Conservation (phyloP, 2,113 vertebrate genomes). For the Thunnus maccoyii region DNA sequence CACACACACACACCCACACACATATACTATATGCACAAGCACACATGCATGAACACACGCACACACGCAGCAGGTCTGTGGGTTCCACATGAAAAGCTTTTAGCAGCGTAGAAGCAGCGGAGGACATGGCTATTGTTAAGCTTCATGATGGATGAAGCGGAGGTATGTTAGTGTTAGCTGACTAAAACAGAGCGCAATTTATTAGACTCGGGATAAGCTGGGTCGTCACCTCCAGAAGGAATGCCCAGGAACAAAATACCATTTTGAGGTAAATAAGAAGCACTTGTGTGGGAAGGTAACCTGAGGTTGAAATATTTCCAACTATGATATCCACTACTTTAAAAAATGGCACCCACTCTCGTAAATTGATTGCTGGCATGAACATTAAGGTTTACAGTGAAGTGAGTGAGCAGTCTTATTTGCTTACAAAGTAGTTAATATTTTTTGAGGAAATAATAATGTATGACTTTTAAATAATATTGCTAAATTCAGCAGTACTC, state of each 20-base stretch:
- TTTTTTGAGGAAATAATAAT: no score
- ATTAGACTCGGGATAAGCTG: slow-evolving; percentile 90
- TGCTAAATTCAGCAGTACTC: no score
- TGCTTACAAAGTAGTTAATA: background rate
- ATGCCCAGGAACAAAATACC: slow-evolving; percentile 90
- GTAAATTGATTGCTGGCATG: background rate
- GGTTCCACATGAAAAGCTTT: slow-evolving; percentile 88
- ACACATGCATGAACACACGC: slow-evolving; percentile 28
- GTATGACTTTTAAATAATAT: no score
- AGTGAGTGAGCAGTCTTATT: no score
- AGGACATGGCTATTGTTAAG: slow-evolving; percentile 87
- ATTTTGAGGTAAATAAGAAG: slow-evolving; percentile 91
- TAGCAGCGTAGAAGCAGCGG: slow-evolving; percentile 82
- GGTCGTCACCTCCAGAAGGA: slow-evolving; percentile 90
- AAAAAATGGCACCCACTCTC: background rate
- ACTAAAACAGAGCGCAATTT: slow-evolving; percentile 90
- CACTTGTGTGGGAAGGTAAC: slow-evolving; percentile 89
- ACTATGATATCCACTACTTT: no score
- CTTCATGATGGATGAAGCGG: slow-evolving; percentile 88
- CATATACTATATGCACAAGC: background rate
- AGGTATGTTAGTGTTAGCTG: slow-evolving; percentile 91
- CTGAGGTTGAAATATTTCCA: slow-evolving; percentile 41
- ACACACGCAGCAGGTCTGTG: slow-evolving; percentile 69
- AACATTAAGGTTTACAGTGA: background rate
- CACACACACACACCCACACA: slow-evolving; percentile 17